A percentile compares a stretch with the other conserved stretches of the same genome.
Conservation (phyloP, 1,140 invertebrate genomes). For the Venturia canescens region DNA sequence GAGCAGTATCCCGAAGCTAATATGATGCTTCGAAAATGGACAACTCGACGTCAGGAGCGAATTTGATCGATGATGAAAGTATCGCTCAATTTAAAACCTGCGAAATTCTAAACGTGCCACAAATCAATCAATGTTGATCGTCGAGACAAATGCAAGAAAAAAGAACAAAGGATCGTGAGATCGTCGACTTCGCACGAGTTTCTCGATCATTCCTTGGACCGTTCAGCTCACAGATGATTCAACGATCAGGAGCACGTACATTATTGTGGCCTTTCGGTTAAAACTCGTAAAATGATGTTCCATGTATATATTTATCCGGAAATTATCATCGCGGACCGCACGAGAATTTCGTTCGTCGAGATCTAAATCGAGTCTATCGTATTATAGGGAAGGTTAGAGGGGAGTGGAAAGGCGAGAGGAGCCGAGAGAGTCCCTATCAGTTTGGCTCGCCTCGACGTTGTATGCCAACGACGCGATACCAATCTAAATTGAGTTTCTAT, state of each 20-base stretch:
- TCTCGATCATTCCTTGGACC: too few species aligned
- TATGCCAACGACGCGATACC: conserved; percentile 41
- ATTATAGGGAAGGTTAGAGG: conserved; percentile 20
- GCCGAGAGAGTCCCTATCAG: conserved; percentile 1
- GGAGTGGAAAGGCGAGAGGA: not conserved
- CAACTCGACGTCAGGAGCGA: too few species aligned
- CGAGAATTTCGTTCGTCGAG: conserved; percentile 25
- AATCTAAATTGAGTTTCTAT: conserved; percentile 50
- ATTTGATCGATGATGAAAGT: too few species aligned
- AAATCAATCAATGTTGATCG: too few species aligned
- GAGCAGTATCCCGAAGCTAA: too few species aligned
- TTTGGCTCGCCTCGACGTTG: conserved; percentile 40
- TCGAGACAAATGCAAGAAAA: too few species aligned
- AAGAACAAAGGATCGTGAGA: too few species aligned
- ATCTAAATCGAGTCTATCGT: conserved; percentile 27
- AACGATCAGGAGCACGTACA: not conserved
- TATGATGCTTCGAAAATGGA: too few species aligned
- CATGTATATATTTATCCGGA: conserved; percentile 25
- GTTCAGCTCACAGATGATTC: too few species aligned
- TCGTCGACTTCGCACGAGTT: too few species aligned
- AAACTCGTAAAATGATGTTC: not conserved
- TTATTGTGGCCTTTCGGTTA: not conserved
- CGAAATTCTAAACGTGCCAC: too few species aligned
- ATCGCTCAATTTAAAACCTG: too few species aligned
- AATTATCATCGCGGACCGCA: conserved; percentile 34